phyloP scores from a whole-genome alignment of 2,888 invertebrate genomes.

The Epiblema foenella region DNA sequence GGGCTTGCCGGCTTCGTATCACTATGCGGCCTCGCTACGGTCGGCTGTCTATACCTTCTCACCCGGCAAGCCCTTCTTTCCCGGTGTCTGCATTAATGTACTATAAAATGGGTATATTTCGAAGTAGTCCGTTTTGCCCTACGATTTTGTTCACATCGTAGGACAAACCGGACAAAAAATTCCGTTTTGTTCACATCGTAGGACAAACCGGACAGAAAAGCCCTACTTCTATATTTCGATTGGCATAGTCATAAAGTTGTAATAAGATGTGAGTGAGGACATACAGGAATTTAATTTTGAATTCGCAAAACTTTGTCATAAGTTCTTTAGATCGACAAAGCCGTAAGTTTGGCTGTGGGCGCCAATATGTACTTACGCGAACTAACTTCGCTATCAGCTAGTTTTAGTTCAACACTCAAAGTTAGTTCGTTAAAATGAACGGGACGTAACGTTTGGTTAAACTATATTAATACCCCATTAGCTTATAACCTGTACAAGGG shows the following conservation, averaged over 20 bases:
- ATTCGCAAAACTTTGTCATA: background rate
- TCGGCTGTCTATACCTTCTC: no score
- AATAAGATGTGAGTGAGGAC: background rate
- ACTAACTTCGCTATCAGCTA: conserved; percentile 23
- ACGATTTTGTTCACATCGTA: no score
- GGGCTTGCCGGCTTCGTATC: no score
- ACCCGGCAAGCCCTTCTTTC: no score
- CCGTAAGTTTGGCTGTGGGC: background rate
- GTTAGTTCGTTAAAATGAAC: conserved; percentile 3
- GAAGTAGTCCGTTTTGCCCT: no score
- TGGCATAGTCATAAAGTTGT: background rate
- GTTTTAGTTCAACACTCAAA: conserved; percentile 6
- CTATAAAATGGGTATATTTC: no score
- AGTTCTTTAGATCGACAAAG: background rate
- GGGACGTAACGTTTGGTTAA: background rate
- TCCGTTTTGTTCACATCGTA: no score
- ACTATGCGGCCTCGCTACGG: no score
- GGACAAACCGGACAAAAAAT: no score
- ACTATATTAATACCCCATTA: conserved; percentile 1
- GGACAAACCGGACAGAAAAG: no score
- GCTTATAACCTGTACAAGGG: background rate
- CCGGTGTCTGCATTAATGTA: no score
- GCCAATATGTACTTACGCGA: background rate
- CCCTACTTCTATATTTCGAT: background rate
- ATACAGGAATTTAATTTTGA: background rate